A percentile compares a stretch with the other conserved stretches of the same genome.
Evolutionary conservation across 2,113 vertebrate genomes (phyloP).

Genomic region (Brachyhypopomus gauderio): DNA sequence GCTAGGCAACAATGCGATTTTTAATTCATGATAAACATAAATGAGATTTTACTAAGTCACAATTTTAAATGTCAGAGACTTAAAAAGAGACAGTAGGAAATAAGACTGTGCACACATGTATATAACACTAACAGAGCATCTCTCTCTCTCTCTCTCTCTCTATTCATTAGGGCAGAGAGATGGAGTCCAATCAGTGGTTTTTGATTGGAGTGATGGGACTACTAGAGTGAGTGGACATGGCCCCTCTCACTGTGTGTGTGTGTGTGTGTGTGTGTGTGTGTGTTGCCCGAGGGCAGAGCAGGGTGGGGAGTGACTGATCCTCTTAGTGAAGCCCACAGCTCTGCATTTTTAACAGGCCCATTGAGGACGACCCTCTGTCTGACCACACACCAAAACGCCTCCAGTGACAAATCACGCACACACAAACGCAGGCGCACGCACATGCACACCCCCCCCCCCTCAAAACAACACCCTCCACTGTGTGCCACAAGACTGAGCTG

Average conservation of each 20-base stretch:
- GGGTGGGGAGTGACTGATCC: conserved; percentile 20
- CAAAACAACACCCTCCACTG: neutral
- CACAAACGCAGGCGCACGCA: conserved; percentile 2
- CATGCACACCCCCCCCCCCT: neutral
- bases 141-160: conserved; percentile 10
- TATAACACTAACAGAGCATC: conserved; percentile 25
- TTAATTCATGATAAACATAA: conserved; percentile 78
- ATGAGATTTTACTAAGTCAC: conserved; percentile 72
- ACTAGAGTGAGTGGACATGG: conserved; percentile 20
- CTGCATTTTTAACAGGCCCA: conserved; percentile 31
- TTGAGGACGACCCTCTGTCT: neutral
- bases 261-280: conserved; percentile 15
- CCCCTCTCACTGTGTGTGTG: neutral
- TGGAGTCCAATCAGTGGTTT: conserved; percentile 36
- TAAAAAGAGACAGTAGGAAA: conserved; percentile 63
- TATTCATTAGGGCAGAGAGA: conserved; percentile 23
- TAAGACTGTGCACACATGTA: neutral
- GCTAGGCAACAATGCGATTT: conserved; percentile 73
- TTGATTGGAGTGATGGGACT: conserved; percentile 22
- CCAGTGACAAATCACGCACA: conserved; percentile 27
- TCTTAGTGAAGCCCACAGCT: conserved; percentile 31
- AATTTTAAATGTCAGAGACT: conserved; percentile 64
- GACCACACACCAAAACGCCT: no score
- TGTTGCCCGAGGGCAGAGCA: conserved; percentile 37
- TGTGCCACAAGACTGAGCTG: neutral